Base-by-base conservation (phyloP, 2,888 invertebrate species). In the Theretra japonica region DNA sequence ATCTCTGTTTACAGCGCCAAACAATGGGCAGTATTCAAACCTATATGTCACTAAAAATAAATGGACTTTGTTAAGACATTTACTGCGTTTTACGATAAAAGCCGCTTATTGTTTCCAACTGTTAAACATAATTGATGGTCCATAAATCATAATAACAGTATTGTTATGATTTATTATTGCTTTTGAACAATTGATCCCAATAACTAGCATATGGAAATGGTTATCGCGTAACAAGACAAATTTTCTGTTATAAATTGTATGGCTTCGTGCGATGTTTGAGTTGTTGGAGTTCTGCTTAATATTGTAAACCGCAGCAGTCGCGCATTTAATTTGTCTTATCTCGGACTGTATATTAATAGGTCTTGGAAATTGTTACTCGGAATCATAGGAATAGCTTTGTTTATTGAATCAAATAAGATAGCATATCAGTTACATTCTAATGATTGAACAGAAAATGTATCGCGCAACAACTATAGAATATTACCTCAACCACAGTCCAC, bases 1-100 rank as follows among this genome's bases (percentile, higher is more conserved):
- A 80, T 76, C 77, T 81, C 74, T 79, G 80, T 84, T 85, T 84
- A 84, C 83, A 76, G 80, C 79, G 79, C 81, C 76, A 83, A 87
- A 92, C 90, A 91, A 89, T 89, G 85, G 85, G 76, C 80, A 77
- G 85, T 83, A 87, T 88, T 88, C 83, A 85, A 86, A 82, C 90
- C 85, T 90, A 89, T 88, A 86, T 86, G 87, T 86, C 84, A 85
- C 85, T 86, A 86, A 88, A 88, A 87, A 88, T 86, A 87, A 86
- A 86, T 83, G 83, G 78, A 78, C 79, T 83, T 83, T 82, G 81
- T 83, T 80, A 79, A 83, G 81, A 83, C 79, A 81, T 79, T 65
- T 80, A 75, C 77, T 78, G 73, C 78, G 79, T 80, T 77, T 82
- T 79, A 79, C 77, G 74, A 78, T 80, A 77, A 76, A 79, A 62